A percentile compares a stretch with the other conserved stretches of the same genome.
These are phyloP conservation scores for Spea multiplicata DNA, from an alignment of 2,113 vertebrate genomes.

Conservation along the genomic window DNA sequence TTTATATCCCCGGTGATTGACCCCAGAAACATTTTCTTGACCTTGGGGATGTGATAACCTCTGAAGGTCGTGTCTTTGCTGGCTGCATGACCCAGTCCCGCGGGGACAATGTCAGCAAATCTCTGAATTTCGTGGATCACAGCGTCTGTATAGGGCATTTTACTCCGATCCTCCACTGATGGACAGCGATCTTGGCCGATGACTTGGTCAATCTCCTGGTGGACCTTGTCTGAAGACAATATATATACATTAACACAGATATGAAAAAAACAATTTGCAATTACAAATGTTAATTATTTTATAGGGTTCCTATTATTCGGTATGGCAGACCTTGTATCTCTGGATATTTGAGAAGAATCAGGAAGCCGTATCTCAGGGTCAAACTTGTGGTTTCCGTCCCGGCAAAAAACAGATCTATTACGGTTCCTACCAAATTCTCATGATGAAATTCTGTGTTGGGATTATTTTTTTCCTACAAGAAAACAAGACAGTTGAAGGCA, in stretches of 20 bases:
- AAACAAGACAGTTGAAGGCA: not conserved
- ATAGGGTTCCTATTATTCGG: too few species aligned
- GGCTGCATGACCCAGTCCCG: constrained; percentile 22
- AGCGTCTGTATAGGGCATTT: constrained; percentile 57
- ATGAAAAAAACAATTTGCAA: too few species aligned
- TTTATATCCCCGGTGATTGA: too few species aligned
- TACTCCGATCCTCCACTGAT: constrained; percentile 48
- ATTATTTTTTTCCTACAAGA: constrained; percentile 18
- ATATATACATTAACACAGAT: not conserved
- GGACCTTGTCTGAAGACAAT: constrained; percentile 40
- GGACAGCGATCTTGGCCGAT: constrained; percentile 51
- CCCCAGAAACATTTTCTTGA: too few species aligned
- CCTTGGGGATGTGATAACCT: constrained; percentile 54
- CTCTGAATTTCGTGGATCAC: constrained; percentile 57
- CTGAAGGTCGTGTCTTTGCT: constrained; percentile 53
- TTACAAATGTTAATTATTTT: too few species aligned
- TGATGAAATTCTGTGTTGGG: constrained; percentile 17
- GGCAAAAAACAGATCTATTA: constrained; percentile 16
- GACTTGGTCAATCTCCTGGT: constrained; percentile 52
- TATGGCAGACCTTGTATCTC: constrained; percentile 18
- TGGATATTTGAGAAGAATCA: constrained; percentile 31
- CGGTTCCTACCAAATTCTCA: not conserved
- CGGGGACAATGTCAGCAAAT: constrained; percentile 46
- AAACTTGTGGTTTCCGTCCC: constrained; percentile 25
- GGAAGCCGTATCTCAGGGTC: constrained; percentile 19